Evolutionary conservation across 2,888 invertebrate species (phyloP), one percentile per base, ranked within the genome.

Genomic region (Drosophila testacea): DNA sequence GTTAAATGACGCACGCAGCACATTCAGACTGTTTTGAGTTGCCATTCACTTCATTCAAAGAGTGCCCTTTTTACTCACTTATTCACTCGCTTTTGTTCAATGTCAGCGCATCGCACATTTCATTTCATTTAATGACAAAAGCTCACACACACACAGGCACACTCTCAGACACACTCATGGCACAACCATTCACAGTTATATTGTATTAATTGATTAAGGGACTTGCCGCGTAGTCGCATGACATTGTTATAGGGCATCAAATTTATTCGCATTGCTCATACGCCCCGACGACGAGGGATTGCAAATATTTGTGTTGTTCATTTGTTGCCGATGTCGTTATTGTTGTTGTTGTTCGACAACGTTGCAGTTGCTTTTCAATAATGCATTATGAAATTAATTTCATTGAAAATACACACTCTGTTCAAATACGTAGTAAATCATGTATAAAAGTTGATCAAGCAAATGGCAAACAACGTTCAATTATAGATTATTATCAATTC

Each of bases 171-270:
- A 34, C 32, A 38, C 30, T 6, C 36, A 36, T 10, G 30, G 5
- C 44, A 50, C 42, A 27, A 11, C 39, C 55, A 10, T 16, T 46
- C 46, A 27, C 42, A 72, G 47, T 46, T 65, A 59, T 66, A 81
- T 73, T 69, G 60, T 71, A 65, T 76, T 79, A 79, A 81, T 81
- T 81, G 81, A 82, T 82, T 76, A 76, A 69, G 46, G 72, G 62
- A 68, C 59, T 55, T 71, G 73, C 46, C 55, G 46, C 51, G 50
- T 46, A 51, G 44, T 62, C 46, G 34, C 39, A 48, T 59, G 52
- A 50, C 41, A 73, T 61, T 67, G 62, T 57, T 51, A 57, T 70
- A 41, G 39, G 30, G 41, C 48, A 42, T 59, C 52, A 52, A 55
- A 54, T 61, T 42, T 13, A 61, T 68, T 41, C 64, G 46, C 63